These are phyloP conservation scores for Notechis scutatus DNA, from an alignment of 2,113 vertebrate genomes.

Conservation along the genomic window DNA sequence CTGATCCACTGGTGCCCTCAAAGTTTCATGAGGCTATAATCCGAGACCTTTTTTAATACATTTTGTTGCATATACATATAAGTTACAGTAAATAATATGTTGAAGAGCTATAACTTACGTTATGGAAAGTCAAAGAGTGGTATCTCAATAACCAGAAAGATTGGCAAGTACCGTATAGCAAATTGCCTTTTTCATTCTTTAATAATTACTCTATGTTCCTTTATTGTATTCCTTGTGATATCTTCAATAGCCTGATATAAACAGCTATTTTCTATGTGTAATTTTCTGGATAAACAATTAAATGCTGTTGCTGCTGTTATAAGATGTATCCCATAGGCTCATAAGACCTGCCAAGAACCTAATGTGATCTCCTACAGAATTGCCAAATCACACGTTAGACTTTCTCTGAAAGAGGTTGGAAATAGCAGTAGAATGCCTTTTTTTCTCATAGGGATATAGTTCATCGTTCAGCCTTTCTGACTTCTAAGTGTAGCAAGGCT, in stretches of 20 bases:
- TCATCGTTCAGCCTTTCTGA: not conserved
- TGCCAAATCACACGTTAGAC: not conserved
- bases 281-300: not conserved
- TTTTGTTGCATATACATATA: not conserved
- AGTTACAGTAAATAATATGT: not conserved
- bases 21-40: not conserved
- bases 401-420: not conserved
- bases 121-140: not conserved
- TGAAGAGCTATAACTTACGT: not conserved
- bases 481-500: not conserved
- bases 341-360: not conserved
- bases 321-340: not conserved
- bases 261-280: not conserved
- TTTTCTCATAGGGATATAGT: not conserved
- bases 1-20: not conserved
- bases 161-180: not conserved
- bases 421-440: not conserved
- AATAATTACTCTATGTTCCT: not conserved
- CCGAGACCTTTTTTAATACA: not conserved
- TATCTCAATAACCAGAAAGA: not conserved
- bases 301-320: not conserved
- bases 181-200: not conserved
- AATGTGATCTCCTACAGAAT: not conserved
- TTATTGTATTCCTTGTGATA: not conserved
- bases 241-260: not conserved